Conservation (phyloP, 2,888 invertebrate genomes). For the Cerceris ruficornis region DNA sequence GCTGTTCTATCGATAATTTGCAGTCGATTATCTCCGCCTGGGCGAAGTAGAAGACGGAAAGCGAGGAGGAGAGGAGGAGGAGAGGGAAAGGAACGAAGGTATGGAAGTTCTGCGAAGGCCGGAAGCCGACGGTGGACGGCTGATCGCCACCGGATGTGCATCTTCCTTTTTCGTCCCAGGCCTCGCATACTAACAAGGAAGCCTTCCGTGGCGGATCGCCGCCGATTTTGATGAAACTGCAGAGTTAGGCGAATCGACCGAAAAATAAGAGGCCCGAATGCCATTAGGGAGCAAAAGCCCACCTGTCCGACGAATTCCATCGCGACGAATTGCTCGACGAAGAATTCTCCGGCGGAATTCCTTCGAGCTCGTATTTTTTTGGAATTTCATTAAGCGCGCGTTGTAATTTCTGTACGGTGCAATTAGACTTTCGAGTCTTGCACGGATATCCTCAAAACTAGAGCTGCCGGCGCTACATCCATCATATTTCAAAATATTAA, state of each 20-base stretch:
- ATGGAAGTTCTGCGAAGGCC: constrained; percentile 76
- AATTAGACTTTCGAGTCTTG: too few species aligned
- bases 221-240: constrained; percentile 55
- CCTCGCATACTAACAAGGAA: constrained; percentile 72
- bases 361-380: too few species aligned
- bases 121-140: constrained; percentile 78
- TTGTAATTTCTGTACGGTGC: too few species aligned
- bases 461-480: too few species aligned
- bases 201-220: constrained; percentile 48
- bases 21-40: constrained; percentile 48
- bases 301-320: constrained; percentile 48
- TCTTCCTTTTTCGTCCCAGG: constrained; percentile 78
- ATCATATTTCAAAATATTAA: too few species aligned
- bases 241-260: constrained; percentile 35
- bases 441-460: too few species aligned
- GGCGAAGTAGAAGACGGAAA: constrained; percentile 58
- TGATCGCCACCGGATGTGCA: constrained; percentile 80
- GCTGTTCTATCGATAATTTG: constrained; percentile 29
- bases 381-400: too few species aligned
- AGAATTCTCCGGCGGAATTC: too few species aligned
- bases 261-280: constrained; percentile 22
- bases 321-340: constrained; percentile 9
- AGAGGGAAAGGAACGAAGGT: constrained; percentile 51
- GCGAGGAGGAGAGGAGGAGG: constrained; percentile 37
- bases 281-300: constrained; percentile 24